phyloP scores from a whole-genome alignment of 2,797 vertebrate genomes.

The Scyliorhinus canicula region DNA sequence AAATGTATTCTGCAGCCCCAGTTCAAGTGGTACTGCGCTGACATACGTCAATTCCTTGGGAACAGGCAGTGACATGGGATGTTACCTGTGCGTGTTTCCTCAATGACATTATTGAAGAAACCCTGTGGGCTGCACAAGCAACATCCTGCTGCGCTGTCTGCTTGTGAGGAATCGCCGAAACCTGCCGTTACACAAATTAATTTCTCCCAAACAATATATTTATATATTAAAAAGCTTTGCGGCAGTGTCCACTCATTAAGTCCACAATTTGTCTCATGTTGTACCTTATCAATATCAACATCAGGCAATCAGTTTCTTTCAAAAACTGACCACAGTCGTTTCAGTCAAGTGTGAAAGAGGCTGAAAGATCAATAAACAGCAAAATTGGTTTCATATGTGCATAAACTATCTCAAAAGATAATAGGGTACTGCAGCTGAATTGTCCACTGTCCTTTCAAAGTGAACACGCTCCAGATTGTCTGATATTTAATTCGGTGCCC shows the following conservation, averaged over 20 bases:
- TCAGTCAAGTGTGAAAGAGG: background rate
- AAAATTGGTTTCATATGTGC: background rate
- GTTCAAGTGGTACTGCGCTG: too few species aligned
- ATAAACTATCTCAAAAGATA: background rate
- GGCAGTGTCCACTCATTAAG: background rate
- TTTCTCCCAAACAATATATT: background rate
- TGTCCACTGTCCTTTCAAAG: background rate
- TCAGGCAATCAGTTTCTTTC: background rate
- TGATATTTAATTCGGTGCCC: background rate
- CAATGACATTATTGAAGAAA: too few species aligned
- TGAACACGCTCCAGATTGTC: background rate
- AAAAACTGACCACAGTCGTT: background rate
- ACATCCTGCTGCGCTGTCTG: too few species aligned
- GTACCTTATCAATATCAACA: background rate
- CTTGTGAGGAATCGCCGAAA: too few species aligned
- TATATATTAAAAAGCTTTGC: background rate
- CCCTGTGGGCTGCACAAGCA: too few species aligned
- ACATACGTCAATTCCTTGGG: too few species aligned
- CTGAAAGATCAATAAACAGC: background rate
- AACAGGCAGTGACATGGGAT: too few species aligned
- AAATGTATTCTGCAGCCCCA: too few species aligned
- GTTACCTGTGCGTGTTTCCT: too few species aligned
- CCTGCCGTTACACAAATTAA: too few species aligned
- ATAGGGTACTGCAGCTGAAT: background rate
- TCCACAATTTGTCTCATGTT: background rate